Base-by-base conservation (phyloP, 2,113 vertebrate genomes). In the Peromyscus leucopus region DNA sequence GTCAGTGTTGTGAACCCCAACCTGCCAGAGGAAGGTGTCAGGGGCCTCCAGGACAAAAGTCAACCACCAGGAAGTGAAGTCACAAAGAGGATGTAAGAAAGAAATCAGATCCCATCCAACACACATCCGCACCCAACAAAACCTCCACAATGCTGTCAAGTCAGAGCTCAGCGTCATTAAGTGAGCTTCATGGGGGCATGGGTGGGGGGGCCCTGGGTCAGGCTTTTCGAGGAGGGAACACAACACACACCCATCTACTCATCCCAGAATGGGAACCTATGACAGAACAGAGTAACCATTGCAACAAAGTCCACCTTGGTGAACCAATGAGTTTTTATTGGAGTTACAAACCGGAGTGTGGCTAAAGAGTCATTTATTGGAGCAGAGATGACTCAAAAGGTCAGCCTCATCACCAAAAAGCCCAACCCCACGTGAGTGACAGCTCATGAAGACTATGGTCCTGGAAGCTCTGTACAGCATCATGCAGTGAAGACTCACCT, bases 71-170 rank as follows among this genome's bases (percentile, higher is more conserved):
- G 42, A 67, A 24, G 12, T 72, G 7, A 74, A 33, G 26, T 7
- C 87, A 89, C 0, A 55, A 75, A 84, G 42, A n/a, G 48, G 96
- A 79, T 63, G 80, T 69, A 26, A n/a, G 11, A 4, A 1, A 57
- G 59, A 4, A 22, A 36, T 17, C 42, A 22, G 76, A 74, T 12
- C 55, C 42, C 42, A 42, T 42, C 42, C 42, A 42, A 42, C 42
- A 42, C 42, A 42, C 42, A 55, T 21, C 11, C 31, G 71, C 2
- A 7, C 51, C 28, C 51, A 67, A 28, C 4, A 33, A 21, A 63
- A 61, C 31, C 75, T 97, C 94, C 86, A 72, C 61, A 85, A 85
- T 8, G 72, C 85, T 65, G 90, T 94, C 87, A 83, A 89, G 69
- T 55, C 95, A 92, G 83, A 96, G 94, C 65, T 26, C 4, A 36